These are phyloP conservation scores for Malthinus seriepunctatus DNA, from an alignment of 2,888 invertebrate species.

Conservation along the genomic window DNA sequence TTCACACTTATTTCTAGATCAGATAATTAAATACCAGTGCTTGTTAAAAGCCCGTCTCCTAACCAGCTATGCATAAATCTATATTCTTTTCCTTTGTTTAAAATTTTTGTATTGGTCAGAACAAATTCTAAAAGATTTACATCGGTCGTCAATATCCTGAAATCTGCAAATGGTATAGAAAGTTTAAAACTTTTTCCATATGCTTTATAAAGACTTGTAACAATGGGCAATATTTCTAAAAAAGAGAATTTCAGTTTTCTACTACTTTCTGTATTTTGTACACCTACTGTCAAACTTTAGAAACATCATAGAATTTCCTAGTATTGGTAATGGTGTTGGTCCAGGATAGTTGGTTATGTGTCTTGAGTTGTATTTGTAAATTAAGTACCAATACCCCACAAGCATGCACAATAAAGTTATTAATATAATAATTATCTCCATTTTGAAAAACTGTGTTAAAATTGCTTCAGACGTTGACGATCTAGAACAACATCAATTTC, in stretches of 20 bases:
- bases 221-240: slow-evolving; percentile 24
- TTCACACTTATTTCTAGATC: too few species aligned
- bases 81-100: slow-evolving; percentile 43
- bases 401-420: not conserved
- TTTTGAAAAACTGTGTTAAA: too few species aligned
- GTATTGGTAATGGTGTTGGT: slow-evolving; percentile 42
- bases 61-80: slow-evolving; percentile 42
- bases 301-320: slow-evolving; percentile 43
- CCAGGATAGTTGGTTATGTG: slow-evolving; percentile 38
- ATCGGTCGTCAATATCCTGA: slow-evolving; percentile 27
- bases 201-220: slow-evolving; percentile 20
- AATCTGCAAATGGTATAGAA: slow-evolving; percentile 23
- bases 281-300: not conserved
- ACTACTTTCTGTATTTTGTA: not conserved
- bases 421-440: not conserved
- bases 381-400: slow-evolving; percentile 9
- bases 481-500: too few species aligned
- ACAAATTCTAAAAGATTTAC: slow-evolving; percentile 35
- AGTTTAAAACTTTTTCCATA: slow-evolving; percentile 30
- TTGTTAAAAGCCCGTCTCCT: slow-evolving; percentile 43
- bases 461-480: too few species aligned
- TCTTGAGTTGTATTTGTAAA: slow-evolving; percentile 9
- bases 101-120: slow-evolving; percentile 36
- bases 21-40: too few species aligned
- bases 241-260: not conserved